Evolutionary conservation across 2,113 vertebrate species (phyloP), one percentile per base, ranked within the genome.

Genomic region (Sula dactylatra): DNA sequence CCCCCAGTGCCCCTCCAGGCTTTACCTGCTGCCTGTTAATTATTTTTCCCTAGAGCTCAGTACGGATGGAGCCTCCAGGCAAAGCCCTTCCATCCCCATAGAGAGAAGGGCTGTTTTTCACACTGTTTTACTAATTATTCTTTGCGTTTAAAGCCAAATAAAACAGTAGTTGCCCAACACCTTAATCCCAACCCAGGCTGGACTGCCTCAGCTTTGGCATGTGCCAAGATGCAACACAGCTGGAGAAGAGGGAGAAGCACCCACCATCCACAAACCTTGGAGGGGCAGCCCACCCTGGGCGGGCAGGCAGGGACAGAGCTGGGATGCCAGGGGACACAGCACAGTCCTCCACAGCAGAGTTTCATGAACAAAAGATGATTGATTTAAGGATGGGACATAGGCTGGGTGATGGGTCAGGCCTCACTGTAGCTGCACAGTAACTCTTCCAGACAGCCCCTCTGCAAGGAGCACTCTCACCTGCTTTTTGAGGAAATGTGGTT

Each of bases 251-350:
- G 20, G 19, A 92, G 47, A 77, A 93, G 67, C 19, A 77, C 9
- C 40, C 49, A 44, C 2, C 56, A 79, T 9, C 27, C 34, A 10
- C 2, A 4, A 67, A 40, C 9, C 13, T 20, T 0, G 1, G 18
- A 4, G 17, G 27, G 16, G 22, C 45, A 78, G 49, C 55, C 45
- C 38, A 17, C 15, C 11, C 22, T 1, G 1, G 42, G 22, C 24
- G 18, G 49, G 50, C 44, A 31, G 67, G 32, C 55, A 38, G 74
- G 65, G 50, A 61, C 13, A 55, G 64, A 45, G 25, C 29, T 82
- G 25, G 17, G 26, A 67, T 62, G 56, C 26, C 4, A 7, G 4
- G 7, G 17, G 5, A 45, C 49, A 22, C 2, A 14, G 50, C 59
- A 88, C 24, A 54, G 16, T 8, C 36, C 42, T 59, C 36, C 5